Evolutionary conservation across 2,888 invertebrate genomes (phyloP).

Genomic region (Apodemia hepburni): DNA sequence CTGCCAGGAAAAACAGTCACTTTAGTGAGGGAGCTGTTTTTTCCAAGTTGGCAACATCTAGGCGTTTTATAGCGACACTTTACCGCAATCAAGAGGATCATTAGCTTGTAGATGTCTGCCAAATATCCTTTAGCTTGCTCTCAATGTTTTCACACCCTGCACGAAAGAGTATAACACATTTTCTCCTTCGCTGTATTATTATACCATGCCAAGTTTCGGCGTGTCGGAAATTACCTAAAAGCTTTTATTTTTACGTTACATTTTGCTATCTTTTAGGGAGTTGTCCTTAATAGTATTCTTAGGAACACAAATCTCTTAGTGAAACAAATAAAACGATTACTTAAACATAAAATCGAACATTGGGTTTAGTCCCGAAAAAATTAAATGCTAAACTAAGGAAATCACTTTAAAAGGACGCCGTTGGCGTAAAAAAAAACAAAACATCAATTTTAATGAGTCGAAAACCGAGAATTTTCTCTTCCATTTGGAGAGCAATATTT

Average conservation of each 20-base stretch:
- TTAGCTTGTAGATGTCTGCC: slow-evolving; percentile 76
- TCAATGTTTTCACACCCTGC: slow-evolving; percentile 67
- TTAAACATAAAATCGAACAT: slow-evolving; percentile 20
- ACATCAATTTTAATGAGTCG: slow-evolving; percentile 76
- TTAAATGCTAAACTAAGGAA: slow-evolving; percentile 50
- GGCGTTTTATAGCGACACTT: slow-evolving; percentile 76
- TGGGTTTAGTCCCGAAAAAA: slow-evolving; percentile 37
- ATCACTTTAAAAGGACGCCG: slow-evolving; percentile 39
- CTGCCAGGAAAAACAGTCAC: slow-evolving; percentile 74
- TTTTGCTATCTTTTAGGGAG: slow-evolving; percentile 3
- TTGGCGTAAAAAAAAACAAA: slow-evolving; percentile 53
- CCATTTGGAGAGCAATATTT: slow-evolving; percentile 77
- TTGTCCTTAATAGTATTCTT: slow-evolving; percentile 14
- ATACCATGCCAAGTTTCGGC: slow-evolving; percentile 53
- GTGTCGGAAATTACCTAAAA: slow-evolving; percentile 14
- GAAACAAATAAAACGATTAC: slow-evolving; percentile 7
- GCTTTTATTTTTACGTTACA: slow-evolving; percentile 5
- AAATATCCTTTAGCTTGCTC: slow-evolving; percentile 70
- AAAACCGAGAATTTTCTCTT: slow-evolving; percentile 75
- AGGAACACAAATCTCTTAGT: background rate
- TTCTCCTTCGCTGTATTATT: slow-evolving; percentile 45
- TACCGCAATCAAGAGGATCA: slow-evolving; percentile 78
- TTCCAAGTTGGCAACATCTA: slow-evolving; percentile 74
- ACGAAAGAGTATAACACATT: slow-evolving; percentile 62
- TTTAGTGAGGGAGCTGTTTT: slow-evolving; percentile 71